Base-by-base conservation (phyloP, 2,797 vertebrate species). In the Xenopus petersii region DNA sequence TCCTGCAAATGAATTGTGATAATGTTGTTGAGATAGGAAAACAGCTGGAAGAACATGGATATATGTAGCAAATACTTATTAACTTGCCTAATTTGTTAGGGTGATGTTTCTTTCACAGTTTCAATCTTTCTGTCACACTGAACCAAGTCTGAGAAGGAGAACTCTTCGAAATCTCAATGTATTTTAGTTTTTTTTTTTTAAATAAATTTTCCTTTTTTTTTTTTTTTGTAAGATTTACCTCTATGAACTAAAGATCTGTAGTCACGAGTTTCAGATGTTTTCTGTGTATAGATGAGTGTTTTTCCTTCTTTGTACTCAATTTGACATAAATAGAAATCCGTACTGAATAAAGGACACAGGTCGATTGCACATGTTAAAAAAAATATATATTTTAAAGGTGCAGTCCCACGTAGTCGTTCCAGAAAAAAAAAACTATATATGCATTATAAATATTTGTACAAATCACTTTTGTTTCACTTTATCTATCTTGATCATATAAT, bases 41-140 rank as follows among this genome's bases (percentile, higher is more conserved):
- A 74, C 71, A 81, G 84, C 87, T 90, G 89, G 92, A 91, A 87
- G 87, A 89, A 85, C 84, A 84, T 89, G 89, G 88, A 87, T 91
- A 93, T 89, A 95, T 95, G 93, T 95, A 96, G 94, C 94, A 93
- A 93, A 94, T 92, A 90, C 87, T 94, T 91, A 92, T 92, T 93
- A 90, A 93, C 93, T 88, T 90, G 93, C 89, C 86, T 88, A 88
- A 67, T 83, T 85, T 84, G 74, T 79, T 88, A 90, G 89, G 84
- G 85, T 89, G 86, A 86, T 70, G 87, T 88, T 88, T 81, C 83
- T 91, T 91, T 89, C 82, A 69, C 11, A 85, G 84, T 88, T 87
- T 89, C 77, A 82, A 84, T 88, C 83, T 90, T 88, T 89, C 81
- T 81, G 85, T 91, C 88, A 87, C 83, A 85, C 85, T 88, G 86